These are phyloP conservation scores for Dorcus parallelipipedus DNA, from an alignment of 2,888 invertebrate species.

Conservation along the genomic window DNA sequence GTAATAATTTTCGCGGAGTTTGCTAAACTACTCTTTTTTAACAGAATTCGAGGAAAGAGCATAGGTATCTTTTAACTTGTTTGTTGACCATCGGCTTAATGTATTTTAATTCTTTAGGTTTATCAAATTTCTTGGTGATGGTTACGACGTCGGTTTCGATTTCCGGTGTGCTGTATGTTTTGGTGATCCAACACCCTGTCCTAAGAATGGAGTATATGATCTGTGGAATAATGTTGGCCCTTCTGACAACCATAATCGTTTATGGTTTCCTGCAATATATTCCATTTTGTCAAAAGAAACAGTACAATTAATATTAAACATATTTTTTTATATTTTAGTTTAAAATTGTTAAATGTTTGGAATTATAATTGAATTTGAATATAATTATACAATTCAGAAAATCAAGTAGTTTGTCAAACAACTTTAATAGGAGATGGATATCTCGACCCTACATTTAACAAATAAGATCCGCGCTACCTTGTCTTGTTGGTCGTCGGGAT, in stretches of 20 bases:
- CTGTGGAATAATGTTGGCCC: constrained; percentile 27
- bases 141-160: constrained; percentile 24
- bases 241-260: constrained; percentile 25
- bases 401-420: too few species aligned
- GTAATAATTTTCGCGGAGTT: constrained; percentile 23
- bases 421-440: too few species aligned
- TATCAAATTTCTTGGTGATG: constrained; percentile 28
- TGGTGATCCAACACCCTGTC: constrained; percentile 29
- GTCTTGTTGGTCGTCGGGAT: too few species aligned
- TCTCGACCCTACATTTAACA: too few species aligned
- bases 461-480: too few species aligned
- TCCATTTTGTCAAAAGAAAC: constrained; percentile 27
- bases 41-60: constrained; percentile 14
- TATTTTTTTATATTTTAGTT: too few species aligned
- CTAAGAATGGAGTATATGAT: constrained; percentile 33
- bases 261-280: constrained; percentile 29
- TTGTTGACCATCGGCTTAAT: background rate
- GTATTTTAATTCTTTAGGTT: constrained; percentile 16
- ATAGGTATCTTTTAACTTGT: constrained; percentile 13
- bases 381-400: too few species aligned
- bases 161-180: constrained; percentile 27
- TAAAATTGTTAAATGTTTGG: too few species aligned
- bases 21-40: constrained; percentile 22
- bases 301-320: constrained; percentile 6
- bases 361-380: too few species aligned